phyloP scores from a whole-genome alignment of 2,888 invertebrate genomes.

The Hybos culiciformis region DNA sequence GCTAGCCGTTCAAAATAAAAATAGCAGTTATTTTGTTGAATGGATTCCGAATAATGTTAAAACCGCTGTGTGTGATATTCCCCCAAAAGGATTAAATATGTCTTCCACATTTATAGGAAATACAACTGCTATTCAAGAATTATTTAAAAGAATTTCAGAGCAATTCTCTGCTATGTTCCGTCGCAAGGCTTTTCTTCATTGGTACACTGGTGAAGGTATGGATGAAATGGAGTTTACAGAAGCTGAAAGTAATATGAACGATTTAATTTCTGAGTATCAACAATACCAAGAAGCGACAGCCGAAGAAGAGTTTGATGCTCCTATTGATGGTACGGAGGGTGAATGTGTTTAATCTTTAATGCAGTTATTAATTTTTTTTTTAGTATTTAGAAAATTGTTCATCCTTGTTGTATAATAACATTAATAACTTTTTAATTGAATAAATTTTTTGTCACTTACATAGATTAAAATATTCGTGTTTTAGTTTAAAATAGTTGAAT shows the following conservation, averaged over 20 bases:
- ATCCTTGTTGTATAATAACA: no score
- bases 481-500: no score
- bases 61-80: slow-evolving; percentile 68
- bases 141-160: slow-evolving; percentile 58
- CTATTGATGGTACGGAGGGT: slow-evolving; percentile 46
- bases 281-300: slow-evolving; percentile 87
- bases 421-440: no score
- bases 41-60: slow-evolving; percentile 76
- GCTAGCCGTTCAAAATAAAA: slow-evolving; percentile 49
- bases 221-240: slow-evolving; percentile 96
- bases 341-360: slow-evolving; percentile 31
- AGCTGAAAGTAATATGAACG: slow-evolving; percentile 90
- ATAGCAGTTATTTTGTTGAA: slow-evolving; percentile 48
- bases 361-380: neutral
- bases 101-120: slow-evolving; percentile 67
- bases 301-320: slow-evolving; percentile 77
- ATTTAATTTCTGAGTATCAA: slow-evolving; percentile 81
- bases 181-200: slow-evolving; percentile 68
- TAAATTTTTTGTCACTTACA: no score
- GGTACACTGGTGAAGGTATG: slow-evolving; percentile 89
- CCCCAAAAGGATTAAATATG: slow-evolving; percentile 63
- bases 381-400: no score
- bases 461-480: no score
- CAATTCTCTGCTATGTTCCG: slow-evolving; percentile 68
- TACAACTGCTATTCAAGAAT: slow-evolving; percentile 60